Evolutionary conservation across 2,888 invertebrate species (phyloP).

Genomic region (Lasioglossum zephyrum): DNA sequence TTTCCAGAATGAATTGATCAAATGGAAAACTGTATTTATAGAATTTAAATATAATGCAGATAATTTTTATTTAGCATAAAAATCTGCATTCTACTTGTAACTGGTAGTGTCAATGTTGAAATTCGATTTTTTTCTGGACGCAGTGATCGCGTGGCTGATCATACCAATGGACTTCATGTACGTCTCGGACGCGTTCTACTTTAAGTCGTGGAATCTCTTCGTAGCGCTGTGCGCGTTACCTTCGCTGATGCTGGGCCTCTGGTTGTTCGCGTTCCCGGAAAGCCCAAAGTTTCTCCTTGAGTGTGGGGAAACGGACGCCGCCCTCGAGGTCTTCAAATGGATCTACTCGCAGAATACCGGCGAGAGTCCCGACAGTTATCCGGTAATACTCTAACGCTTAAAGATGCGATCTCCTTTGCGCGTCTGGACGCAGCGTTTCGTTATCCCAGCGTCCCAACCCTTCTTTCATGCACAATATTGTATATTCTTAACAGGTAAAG

Average conservation of each 20-base stretch:
- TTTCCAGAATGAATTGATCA: too few species aligned
- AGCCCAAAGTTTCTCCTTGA: slow-evolving; percentile 93
- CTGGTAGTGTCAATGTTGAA: neutral
- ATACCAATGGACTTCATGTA: slow-evolving; percentile 89
- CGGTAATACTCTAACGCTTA: slow-evolving; percentile 84
- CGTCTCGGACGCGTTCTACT: slow-evolving; percentile 87
- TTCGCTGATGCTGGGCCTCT: slow-evolving; percentile 88
- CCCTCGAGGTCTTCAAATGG: slow-evolving; percentile 88
- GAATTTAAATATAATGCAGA: too few species aligned
- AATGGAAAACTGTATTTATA: too few species aligned
- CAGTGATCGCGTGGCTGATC: slow-evolving; percentile 92
- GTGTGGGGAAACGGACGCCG: slow-evolving; percentile 91
- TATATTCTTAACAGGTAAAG: slow-evolving; percentile 86
- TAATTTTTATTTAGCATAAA: too few species aligned
- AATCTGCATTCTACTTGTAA: neutral
- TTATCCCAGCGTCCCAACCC: too few species aligned
- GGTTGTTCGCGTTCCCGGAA: slow-evolving; percentile 91
- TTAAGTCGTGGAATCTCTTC: slow-evolving; percentile 93
- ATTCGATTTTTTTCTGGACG: neutral
- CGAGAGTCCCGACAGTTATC: slow-evolving; percentile 89
- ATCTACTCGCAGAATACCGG: slow-evolving; percentile 91
- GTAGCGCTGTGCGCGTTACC: slow-evolving; percentile 91
- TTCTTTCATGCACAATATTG: neutral
- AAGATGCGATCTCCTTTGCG: too few species aligned
- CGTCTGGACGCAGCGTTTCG: too few species aligned